Base-by-base conservation (phyloP, 2,113 vertebrate genomes). In the Corythornis cristatus region DNA sequence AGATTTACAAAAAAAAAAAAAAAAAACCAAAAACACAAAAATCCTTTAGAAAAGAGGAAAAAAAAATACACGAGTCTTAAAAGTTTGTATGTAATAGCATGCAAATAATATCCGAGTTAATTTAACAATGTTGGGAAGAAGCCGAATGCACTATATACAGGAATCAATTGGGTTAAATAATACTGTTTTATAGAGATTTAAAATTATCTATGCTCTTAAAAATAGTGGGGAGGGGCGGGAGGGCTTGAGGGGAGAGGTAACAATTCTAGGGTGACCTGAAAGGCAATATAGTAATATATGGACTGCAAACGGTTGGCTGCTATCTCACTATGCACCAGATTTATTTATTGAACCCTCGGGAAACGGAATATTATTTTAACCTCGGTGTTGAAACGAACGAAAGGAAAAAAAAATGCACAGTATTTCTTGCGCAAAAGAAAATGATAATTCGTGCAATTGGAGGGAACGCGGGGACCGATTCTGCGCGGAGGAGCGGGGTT, bases 71-170 rank as follows among this genome's bases (percentile, higher is more conserved):
- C 95, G 96, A 97, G 98, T 99, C 98, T 99, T 98, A 99, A 97
- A 98, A 98, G 98, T 99, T 99, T 98, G 98, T 99, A 99, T 98
- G 98, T 98, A 98, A 98, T 97, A 98, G 98, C 98, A 99, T 99
- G 98, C 98, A 98, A 98, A 98, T 98, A 97, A 98, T 98, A 98
- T 98, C 95, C 97, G 97, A 97, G 97, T 96, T 98, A 97, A 97
- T 98, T 98, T 97, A 96, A 97, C 65, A 91, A 98, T 97, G 97
- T 98, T 97, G 98, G 98, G 97, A 97, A 88, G 91, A 96, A 98
- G 97, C 97, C 96, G 97, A 97, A 98, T 98, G 98, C 98, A 99
- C 98, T 98, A 98, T 97, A 98, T 97, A 96, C 97, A 97, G 96
- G 97, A 97, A 97, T 95, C 91, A 48, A 97, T 97, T 97, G 96